Evolutionary conservation across 2,797 vertebrate species (phyloP).

Genomic region (Falco peregrinus): DNA sequence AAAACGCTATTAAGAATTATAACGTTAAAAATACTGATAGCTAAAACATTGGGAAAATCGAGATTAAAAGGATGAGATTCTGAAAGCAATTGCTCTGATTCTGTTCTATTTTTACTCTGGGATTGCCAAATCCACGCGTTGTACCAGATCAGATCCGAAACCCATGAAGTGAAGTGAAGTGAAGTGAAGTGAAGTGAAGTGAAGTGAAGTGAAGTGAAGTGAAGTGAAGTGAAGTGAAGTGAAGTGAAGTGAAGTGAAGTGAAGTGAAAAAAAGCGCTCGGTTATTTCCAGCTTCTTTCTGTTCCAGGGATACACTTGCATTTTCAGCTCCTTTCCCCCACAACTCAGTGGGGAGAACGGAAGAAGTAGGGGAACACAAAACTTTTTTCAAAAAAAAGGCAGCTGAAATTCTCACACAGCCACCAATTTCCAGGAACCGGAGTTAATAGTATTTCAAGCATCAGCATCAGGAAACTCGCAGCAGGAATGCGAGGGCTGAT

Average conservation of each 20-base stretch:
- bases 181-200: neutral
- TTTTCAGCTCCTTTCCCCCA: neutral
- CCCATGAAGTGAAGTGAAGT: neutral
- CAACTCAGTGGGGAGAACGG: neutral
- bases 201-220: neutral
- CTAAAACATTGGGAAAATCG: neutral
- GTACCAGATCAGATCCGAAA: neutral
- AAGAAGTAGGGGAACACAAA: neutral
- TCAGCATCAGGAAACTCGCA: neutral
- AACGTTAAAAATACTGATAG: neutral
- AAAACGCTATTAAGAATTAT: neutral
- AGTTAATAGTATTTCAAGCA: neutral
- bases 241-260: neutral
- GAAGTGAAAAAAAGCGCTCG: neutral
- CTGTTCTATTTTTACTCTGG: neutral
- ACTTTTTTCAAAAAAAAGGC: neutral
- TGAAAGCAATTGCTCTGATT: neutral
- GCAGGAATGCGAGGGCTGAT: neutral
- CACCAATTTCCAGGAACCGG: neutral
- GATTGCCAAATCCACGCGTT: neutral
- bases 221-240: neutral
- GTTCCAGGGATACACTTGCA: neutral
- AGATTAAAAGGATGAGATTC: neutral
- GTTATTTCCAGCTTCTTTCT: neutral
- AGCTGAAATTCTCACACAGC: neutral